Base-by-base conservation (phyloP, 1,140 invertebrate genomes). In the Ceratitis capitata region DNA sequence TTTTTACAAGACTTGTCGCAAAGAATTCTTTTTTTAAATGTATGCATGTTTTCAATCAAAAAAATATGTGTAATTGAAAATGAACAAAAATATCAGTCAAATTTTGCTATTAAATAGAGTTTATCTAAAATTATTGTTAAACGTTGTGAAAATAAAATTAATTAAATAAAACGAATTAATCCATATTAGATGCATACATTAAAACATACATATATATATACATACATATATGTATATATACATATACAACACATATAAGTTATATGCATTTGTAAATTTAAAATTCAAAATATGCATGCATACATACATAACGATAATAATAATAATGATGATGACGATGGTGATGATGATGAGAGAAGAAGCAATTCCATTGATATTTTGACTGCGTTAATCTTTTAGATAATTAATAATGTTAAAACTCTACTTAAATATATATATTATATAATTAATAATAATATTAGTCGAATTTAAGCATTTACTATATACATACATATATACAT, bases 291-390 rank as follows among this genome's bases (percentile, higher is more conserved):
- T 56, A n/a, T 56, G n/a, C 49, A 19, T 53, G 23, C 51, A n/a
- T n/a, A n/a, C n/a, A n/a, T n/a, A n/a, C n/a, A n/a, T n/a, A n/a
- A n/a, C n/a, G n/a, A n/a, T n/a, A n/a, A n/a, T n/a, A n/a, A n/a
- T n/a, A n/a, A n/a, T n/a, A n/a, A n/a, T n/a, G n/a, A n/a, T n/a
- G n/a, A n/a, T n/a, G n/a, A n/a, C n/a, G n/a, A n/a, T n/a, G n/a
- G n/a, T n/a, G n/a, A n/a, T n/a, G n/a, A n/a, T 10, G 23, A n/a
- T 26, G 58, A 32, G 26, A 10, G 6, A 49, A 82, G 26, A 42
- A 83, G 35, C 82, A 83, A 83, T 83, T 83, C 82, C 82, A 83
- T 47, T 83, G 82, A 83, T 83, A 83, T 83, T 83, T 83, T 83
- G 82, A 83, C 82, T 83, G 82, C 82, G 49, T 83, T 83, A 47